Evolutionary conservation across 2,113 vertebrate species (phyloP), one percentile per base, ranked within the genome.

Genomic region (Nothobranchius furzeri): DNA sequence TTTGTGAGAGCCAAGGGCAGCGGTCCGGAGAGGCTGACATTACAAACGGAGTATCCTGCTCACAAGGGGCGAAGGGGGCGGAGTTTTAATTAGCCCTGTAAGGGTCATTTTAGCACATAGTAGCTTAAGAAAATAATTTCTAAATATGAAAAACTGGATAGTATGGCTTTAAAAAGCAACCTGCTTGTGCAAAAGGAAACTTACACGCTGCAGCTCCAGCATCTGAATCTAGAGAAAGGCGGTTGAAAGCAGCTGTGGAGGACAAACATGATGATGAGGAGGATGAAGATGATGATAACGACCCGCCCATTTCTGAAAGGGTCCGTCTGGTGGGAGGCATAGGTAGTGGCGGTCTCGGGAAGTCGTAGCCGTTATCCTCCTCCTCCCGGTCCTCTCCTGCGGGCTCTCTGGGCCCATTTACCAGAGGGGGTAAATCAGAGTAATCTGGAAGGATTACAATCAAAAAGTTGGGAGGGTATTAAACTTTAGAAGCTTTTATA

Each of bases 301-400:
- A 93, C 0, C 93, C 93, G 57, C 92, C 94, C 79, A 95, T 91
- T 54, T 99, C 96, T 0, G 96, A 96, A 12, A 98, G 93, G 0
- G 95, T 95, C 50, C 95, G 95, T 4, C 96, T 94, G 1, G 94
- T 89, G 0, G 64, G 73, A 4, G 92, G 88, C 9, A 85, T 17
- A 0, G 95, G 95, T 2, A 96, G 71, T 0, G 92, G 89, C 0
- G 95, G 85, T 43, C 93, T 96, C 45, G 98, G 98, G 52, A 95
- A 75, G 15, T 98, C 96, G 1, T 98, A 98, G 14, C 95, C 90
- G 1, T 94, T 94, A 0, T 98, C 96, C 11, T 95, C 95, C 0
- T 95, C 95, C 13, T 95, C 95, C 36, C 20, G 53, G 6, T 87
- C 83, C 0, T 87, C 85, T 0, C 17, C 71, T 5, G 69, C 24